phyloP scores from a whole-genome alignment of 2,888 invertebrate genomes.

The Caenorhabditis macrosperma region DNA sequence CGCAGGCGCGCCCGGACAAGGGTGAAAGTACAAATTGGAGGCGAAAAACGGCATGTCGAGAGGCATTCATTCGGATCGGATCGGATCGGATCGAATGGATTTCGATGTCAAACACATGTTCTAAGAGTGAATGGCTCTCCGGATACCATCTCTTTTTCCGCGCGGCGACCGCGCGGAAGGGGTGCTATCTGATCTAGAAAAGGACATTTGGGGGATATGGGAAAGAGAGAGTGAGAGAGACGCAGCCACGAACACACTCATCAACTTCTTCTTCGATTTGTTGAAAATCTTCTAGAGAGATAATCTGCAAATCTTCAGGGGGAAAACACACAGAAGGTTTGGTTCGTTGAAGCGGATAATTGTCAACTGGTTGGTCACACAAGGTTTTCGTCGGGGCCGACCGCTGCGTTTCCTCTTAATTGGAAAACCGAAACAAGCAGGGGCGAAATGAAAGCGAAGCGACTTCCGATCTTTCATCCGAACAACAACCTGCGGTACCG shows the following conservation, averaged over 20 bases:
- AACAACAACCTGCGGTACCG: conserved; percentile 21
- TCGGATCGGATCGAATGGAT: no score
- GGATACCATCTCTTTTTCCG: no score
- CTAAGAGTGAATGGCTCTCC: background rate
- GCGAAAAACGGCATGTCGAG: conserved; percentile 31
- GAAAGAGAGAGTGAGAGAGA: no score
- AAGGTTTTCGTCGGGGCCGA: no score
- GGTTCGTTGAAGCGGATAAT: conserved; percentile 39
- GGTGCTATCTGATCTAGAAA: conserved; percentile 37
- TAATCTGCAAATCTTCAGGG: conserved; percentile 27
- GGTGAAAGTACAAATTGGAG: conserved; percentile 55
- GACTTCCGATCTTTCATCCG: conserved; percentile 34
- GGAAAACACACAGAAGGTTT: background rate
- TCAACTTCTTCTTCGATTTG: no score
- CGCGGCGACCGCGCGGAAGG: conserved; percentile 1
- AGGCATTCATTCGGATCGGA: no score
- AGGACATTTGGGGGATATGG: conserved; percentile 27
- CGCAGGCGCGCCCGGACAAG: conserved; percentile 22
- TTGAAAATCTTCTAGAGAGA: no score
- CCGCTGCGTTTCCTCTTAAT: no score
- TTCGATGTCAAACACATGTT: background rate
- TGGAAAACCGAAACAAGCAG: conserved; percentile 4
- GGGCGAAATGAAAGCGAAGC: conserved; percentile 3
- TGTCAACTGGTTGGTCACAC: conserved; percentile 41
- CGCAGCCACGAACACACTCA: no score